These are phyloP conservation scores for Aphodius granarius DNA, from an alignment of 2,888 invertebrate species.

Conservation along the genomic window DNA sequence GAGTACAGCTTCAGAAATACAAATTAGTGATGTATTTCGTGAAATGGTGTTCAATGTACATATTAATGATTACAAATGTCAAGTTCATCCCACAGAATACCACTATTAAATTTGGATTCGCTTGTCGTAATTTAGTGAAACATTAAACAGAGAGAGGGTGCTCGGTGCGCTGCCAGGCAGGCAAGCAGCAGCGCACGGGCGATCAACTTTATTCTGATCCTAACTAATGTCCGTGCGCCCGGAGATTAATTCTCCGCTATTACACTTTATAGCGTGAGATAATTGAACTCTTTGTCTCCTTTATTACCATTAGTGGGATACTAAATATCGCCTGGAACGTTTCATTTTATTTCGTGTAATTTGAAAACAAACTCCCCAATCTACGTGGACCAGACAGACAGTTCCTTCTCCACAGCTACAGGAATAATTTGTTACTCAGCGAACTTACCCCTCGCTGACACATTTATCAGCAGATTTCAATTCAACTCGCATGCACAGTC, in stretches of 20 bases:
- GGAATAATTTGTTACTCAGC: not conserved
- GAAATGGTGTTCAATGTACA: not conserved
- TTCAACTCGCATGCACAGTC: not conserved
- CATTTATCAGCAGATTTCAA: not conserved
- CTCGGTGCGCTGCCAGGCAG: not conserved
- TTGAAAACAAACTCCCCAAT: constrained; percentile 14
- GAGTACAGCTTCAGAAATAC: not conserved
- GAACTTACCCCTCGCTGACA: not conserved
- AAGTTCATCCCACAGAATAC: not conserved
- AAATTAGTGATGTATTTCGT: not conserved
- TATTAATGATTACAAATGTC: not conserved
- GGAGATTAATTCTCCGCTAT: constrained; percentile 32
- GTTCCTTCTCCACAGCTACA: not conserved
- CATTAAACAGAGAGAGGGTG: not conserved
- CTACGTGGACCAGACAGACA: not conserved
- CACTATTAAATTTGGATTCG: not conserved
- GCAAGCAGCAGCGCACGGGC: not conserved
- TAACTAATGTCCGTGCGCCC: constrained; percentile 25
- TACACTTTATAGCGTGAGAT: constrained; percentile 31
- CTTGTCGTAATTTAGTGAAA: not conserved
- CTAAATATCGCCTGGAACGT: constrained; percentile 27
- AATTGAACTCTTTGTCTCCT: constrained; percentile 35
- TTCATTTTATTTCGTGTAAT: constrained; percentile 19
- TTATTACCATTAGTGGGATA: constrained; percentile 31
- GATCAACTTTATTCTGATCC: constrained; percentile 26